Evolutionary conservation across 2,888 invertebrate genomes (phyloP).

Genomic region (Drosophila mimetica): DNA sequence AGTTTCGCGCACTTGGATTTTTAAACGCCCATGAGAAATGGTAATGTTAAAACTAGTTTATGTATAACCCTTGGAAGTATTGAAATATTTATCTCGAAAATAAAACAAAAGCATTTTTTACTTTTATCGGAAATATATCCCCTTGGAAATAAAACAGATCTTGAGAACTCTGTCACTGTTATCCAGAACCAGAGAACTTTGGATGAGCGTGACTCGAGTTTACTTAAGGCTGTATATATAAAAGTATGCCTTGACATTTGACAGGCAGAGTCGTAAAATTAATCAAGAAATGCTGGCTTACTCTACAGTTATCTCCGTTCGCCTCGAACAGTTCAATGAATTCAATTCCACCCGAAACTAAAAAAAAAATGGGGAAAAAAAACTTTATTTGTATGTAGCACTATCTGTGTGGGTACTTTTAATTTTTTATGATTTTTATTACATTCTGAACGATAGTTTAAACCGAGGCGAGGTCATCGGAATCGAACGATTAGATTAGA

Average conservation of each 20-base stretch:
- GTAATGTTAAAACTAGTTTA: too few relatives aligned
- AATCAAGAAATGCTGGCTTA: conserved; percentile 35
- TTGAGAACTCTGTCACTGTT: not conserved
- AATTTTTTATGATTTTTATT: conserved; percentile 63
- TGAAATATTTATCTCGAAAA: too few relatives aligned
- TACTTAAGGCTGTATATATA: not conserved
- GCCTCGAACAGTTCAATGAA: conserved; percentile 31
- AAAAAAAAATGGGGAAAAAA: not conserved
- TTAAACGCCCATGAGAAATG: too few relatives aligned
- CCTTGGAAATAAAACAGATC: not conserved
- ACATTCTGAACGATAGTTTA: conserved; percentile 48
- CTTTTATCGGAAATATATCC: not conserved
- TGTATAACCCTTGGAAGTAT: too few relatives aligned
- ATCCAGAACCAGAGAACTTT: not conserved
- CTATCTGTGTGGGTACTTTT: conserved; percentile 36
- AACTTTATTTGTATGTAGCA: not conserved
- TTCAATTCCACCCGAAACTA: conserved; percentile 29
- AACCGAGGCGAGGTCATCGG: conserved; percentile 57
- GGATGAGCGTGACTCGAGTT: not conserved
- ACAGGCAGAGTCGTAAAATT: conserved; percentile 51
- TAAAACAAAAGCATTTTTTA: too few relatives aligned
- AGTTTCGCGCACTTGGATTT: too few relatives aligned
- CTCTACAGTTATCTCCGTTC: conserved; percentile 24
- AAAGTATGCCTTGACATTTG: conserved; percentile 54
- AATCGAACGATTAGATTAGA: conserved; percentile 56